phyloP scores from a whole-genome alignment of 2,113 vertebrate genomes.

The Hippocampus zosterae region DNA sequence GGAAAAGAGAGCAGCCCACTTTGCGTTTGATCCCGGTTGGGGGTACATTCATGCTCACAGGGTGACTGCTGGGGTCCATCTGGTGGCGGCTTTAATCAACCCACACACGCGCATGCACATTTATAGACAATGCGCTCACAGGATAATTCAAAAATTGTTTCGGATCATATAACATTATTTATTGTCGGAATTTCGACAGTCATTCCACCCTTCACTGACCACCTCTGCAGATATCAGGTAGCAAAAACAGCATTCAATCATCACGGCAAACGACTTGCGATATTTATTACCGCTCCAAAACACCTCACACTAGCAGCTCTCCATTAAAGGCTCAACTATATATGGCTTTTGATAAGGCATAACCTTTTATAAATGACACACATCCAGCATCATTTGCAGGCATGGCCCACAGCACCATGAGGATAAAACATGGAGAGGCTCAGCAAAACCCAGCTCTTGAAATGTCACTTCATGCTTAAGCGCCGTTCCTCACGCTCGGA shows the following conservation, averaged over 20 bases:
- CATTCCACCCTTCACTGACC: slow-evolving; percentile 7
- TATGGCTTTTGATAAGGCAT: slow-evolving; percentile 49
- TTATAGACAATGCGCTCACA: slow-evolving; percentile 15
- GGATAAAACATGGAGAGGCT: slow-evolving; percentile 48
- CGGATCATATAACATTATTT: slow-evolving; percentile 1
- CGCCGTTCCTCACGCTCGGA: slow-evolving; percentile 58
- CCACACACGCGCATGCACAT: slow-evolving; percentile 26
- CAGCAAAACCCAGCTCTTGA: slow-evolving; percentile 58
- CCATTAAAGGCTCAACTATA: slow-evolving; percentile 30
- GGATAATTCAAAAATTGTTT: slow-evolving; percentile 1
- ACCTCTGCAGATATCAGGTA: slow-evolving; percentile 5
- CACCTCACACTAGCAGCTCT: slow-evolving; percentile 28
- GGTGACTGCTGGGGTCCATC: slow-evolving; percentile 74
- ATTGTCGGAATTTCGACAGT: slow-evolving; percentile 28
- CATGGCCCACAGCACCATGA: slow-evolving; percentile 49
- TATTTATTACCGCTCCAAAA: slow-evolving; percentile 31
- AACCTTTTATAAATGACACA: slow-evolving; percentile 56
- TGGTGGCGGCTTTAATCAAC: slow-evolving; percentile 72
- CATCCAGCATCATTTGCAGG: slow-evolving; percentile 44
- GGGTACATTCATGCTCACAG: slow-evolving; percentile 62
- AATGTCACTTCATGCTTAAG: slow-evolving; percentile 72
- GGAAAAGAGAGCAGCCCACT: slow-evolving; percentile 48
- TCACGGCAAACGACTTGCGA: slow-evolving; percentile 19
- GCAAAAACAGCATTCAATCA: slow-evolving; percentile 10
- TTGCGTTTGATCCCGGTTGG: slow-evolving; percentile 73